A percentile compares a stretch with the other conserved stretches of the same genome.
These are phyloP conservation scores for Anniella stebbinsi DNA, from an alignment of 2,797 vertebrate genomes.

Conservation along the genomic window DNA sequence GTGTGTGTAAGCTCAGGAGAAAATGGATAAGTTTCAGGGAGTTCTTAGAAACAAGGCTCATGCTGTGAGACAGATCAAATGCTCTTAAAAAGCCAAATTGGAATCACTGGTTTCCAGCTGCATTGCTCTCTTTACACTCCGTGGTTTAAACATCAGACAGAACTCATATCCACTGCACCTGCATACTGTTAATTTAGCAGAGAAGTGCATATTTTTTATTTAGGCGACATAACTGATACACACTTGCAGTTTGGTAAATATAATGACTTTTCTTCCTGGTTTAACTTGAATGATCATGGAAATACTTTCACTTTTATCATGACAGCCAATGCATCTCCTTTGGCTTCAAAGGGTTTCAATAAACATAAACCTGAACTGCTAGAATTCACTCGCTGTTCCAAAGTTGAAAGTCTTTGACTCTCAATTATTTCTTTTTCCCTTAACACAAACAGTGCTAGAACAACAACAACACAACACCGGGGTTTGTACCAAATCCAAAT, in stretches of 20 bases:
- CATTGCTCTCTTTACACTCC: background rate
- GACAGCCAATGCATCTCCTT: constrained; percentile 25
- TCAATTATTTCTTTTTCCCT: background rate
- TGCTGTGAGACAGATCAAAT: background rate
- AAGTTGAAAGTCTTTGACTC: constrained; percentile 39
- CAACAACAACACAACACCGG: background rate
- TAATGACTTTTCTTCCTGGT: background rate
- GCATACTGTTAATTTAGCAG: background rate
- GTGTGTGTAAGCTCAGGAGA: background rate
- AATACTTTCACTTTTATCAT: background rate
- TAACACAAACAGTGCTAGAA: background rate
- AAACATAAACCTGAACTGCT: background rate
- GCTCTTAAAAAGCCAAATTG: background rate
- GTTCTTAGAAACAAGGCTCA: background rate
- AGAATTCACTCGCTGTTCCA: constrained; percentile 7
- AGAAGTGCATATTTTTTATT: background rate
- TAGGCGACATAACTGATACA: background rate
- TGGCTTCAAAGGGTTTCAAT: constrained; percentile 10
- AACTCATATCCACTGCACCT: background rate
- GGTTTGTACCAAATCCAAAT: background rate
- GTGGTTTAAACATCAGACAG: background rate
- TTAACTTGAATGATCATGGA: background rate
- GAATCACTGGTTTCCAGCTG: background rate
- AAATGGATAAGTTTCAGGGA: background rate
- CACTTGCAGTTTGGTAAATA: background rate